phyloP scores from a whole-genome alignment of 2,797 vertebrate species.

The Chloroceryle inda region DNA sequence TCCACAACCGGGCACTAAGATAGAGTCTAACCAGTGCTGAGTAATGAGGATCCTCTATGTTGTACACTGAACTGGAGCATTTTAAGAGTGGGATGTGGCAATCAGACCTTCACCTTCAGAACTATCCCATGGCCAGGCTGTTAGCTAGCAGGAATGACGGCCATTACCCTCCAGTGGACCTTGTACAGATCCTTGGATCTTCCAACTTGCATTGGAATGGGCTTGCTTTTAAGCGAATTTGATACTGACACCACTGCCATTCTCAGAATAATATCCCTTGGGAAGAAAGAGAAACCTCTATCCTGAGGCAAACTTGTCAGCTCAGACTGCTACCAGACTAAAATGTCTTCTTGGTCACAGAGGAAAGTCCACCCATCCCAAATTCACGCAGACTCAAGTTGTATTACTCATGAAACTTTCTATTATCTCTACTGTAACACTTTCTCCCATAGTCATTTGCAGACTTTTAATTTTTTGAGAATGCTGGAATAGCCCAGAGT shows the following conservation, averaged over 20 bases:
- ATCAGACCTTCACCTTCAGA: background rate
- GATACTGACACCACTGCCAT: background rate
- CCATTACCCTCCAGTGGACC: background rate
- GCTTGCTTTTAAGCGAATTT: background rate
- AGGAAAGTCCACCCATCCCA: background rate
- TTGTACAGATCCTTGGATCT: rapidly evolving
- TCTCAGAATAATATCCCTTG: background rate
- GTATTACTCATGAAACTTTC: background rate
- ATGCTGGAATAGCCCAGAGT: background rate
- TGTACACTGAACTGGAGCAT: background rate
- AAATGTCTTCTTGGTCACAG: background rate
- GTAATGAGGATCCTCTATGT: rapidly evolving
- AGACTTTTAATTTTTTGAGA: background rate
- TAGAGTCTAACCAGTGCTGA: background rate
- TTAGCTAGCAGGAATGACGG: background rate
- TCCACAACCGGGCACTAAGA: background rate
- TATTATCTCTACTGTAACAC: background rate
- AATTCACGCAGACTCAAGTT: background rate
- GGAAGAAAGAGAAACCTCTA: background rate
- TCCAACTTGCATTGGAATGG: background rate
- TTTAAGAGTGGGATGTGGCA: background rate
- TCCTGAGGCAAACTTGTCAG: background rate
- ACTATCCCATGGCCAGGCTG: background rate
- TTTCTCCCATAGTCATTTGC: background rate
- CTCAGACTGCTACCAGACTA: background rate